These are phyloP conservation scores for Eudasyphora cyanicolor DNA, from an alignment of 2,888 invertebrate genomes.

Conservation along the genomic window DNA sequence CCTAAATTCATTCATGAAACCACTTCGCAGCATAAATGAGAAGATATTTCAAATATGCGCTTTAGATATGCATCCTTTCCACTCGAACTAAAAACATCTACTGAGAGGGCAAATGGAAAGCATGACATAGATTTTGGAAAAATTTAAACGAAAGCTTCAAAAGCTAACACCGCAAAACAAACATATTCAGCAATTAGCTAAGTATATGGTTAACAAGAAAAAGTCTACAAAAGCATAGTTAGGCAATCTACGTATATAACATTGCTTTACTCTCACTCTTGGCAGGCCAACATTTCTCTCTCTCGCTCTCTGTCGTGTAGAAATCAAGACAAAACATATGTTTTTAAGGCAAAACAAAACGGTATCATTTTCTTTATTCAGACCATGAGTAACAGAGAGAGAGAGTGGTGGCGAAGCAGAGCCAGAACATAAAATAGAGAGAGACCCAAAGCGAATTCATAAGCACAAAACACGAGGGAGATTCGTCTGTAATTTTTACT, in stretches of 20 bases:
- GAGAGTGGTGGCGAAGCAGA: not conserved
- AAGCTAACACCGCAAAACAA: not conserved
- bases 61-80: too few relatives aligned
- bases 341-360: not conserved
- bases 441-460: constrained; percentile 5
- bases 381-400: not conserved
- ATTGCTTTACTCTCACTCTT: too few relatives aligned
- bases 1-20: too few relatives aligned
- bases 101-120: not conserved
- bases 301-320: not conserved
- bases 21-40: too few relatives aligned
- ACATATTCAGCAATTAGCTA: constrained; percentile 43
- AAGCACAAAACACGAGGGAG: constrained; percentile 3
- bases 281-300: constrained; percentile 5
- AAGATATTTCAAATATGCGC: too few relatives aligned
- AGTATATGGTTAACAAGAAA: not conserved
- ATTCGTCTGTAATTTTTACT: not conserved
- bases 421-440: not conserved
- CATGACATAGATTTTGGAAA: constrained; percentile 10
- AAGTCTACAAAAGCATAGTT: constrained; percentile 37
- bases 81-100: not conserved
- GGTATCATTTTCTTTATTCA: not conserved
- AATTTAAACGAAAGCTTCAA: constrained; percentile 36
- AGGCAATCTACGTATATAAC: constrained; percentile 26
- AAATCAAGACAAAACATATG: not conserved